Evolutionary conservation across 64 coral and sea anemone genomes (phyloP).

Genomic region (Porites australiensis): DNA sequence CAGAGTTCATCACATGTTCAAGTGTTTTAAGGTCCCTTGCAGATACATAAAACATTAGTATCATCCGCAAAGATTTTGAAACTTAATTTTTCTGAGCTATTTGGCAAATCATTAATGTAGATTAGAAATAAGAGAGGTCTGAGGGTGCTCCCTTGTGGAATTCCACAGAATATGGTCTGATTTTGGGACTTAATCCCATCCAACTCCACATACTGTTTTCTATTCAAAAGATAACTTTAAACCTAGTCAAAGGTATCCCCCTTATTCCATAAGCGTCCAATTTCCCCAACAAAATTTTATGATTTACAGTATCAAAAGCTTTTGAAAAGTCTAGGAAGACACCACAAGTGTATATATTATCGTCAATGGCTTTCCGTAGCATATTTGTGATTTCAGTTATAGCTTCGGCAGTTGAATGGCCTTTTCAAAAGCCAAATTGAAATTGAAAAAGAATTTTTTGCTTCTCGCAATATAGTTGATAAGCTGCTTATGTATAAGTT

Average conservation of each 20-base stretch:
- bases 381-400: constrained; percentile 26
- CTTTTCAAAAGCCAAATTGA: constrained; percentile 42
- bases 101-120: no score
- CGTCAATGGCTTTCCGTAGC: not conserved
- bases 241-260: not conserved
- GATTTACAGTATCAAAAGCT: no score
- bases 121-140: no score
- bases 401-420: constrained; percentile 1
- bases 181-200: not conserved
- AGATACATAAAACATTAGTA: no score
- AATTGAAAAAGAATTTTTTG: constrained; percentile 3
- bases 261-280: constrained; percentile 26
- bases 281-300: not conserved
- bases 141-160: no score
- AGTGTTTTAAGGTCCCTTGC: no score
- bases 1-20: no score
- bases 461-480: not conserved
- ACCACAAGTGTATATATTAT: constrained; percentile 4
- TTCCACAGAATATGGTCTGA: no score
- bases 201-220: no score
- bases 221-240: constrained; percentile 22
- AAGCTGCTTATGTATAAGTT: constrained; percentile 42
- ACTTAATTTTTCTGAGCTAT: no score
- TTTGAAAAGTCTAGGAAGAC: not conserved
- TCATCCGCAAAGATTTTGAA: no score